A percentile compares a stretch with the other conserved stretches of the same genome.
Conservation (phyloP, 1,140 invertebrate genomes). For the Thalassaphorura encarpata region DNA sequence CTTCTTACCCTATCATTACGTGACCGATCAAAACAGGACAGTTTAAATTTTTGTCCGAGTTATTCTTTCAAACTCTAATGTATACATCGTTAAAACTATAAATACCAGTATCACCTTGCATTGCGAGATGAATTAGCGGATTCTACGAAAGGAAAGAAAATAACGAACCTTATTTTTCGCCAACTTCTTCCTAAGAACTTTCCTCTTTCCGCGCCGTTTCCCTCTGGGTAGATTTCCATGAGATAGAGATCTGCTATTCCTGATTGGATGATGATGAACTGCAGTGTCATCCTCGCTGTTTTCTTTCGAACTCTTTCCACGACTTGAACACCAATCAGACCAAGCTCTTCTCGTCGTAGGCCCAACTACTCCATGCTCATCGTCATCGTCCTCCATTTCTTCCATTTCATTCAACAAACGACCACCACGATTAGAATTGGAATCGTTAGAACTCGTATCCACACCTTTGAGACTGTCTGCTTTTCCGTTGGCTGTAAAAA, state of each 20-base stretch:
- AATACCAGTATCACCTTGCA: too few relatives aligned
- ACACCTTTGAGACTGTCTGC: slow-evolving; percentile 17
- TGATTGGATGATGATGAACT: background rate
- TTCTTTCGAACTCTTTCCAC: slow-evolving; percentile 43
- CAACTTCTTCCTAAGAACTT: slow-evolving; percentile 28
- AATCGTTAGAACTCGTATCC: slow-evolving; percentile 38
- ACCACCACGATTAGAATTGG: slow-evolving; percentile 23
- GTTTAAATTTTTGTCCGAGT: too few relatives aligned
- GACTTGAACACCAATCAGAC: slow-evolving; percentile 47
- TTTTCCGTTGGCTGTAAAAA: slow-evolving; percentile 20
- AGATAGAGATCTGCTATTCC: slow-evolving; percentile 10
- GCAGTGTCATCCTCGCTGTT: slow-evolving; percentile 34
- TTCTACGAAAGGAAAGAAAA: too few relatives aligned
- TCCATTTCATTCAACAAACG: too few relatives aligned
- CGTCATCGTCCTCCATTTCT: slow-evolving; percentile 28
- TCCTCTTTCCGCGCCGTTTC: slow-evolving; percentile 24
- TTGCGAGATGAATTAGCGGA: too few relatives aligned
- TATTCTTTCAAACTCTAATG: too few relatives aligned
- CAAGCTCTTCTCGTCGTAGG: slow-evolving; percentile 61
- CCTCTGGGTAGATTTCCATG: slow-evolving; percentile 6
- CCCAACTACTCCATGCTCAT: slow-evolving; percentile 42
- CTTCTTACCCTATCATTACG: too few relatives aligned
- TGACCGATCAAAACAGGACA: too few relatives aligned
- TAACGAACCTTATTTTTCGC: slow-evolving; percentile 19
- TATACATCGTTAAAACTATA: too few relatives aligned